A percentile compares a stretch with the other conserved stretches of the same genome.
These are phyloP conservation scores for Aphidius colemani DNA, from an alignment of 2,888 invertebrate genomes.

Conservation along the genomic window DNA sequence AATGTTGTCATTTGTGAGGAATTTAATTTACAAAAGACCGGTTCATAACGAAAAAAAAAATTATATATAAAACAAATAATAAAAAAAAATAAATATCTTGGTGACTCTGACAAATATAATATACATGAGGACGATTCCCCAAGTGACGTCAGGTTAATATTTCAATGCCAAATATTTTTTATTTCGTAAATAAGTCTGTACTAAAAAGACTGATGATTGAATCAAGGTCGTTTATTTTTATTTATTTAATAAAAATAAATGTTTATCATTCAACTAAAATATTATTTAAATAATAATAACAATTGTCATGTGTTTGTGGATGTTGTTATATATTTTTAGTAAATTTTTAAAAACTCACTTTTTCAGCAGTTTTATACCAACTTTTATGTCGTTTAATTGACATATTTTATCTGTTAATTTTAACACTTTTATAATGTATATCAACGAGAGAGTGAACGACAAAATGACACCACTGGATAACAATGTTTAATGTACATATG, in stretches of 20 bases:
- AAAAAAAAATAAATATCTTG: background rate
- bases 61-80: background rate
- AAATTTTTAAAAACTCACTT: constrained; percentile 15
- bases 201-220: background rate
- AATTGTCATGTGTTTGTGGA: too few species aligned
- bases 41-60: background rate
- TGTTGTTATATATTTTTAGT: too few species aligned
- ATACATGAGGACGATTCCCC: constrained; percentile 8
- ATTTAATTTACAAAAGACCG: background rate
- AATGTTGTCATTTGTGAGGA: background rate
- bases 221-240: constrained; percentile 25
- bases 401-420: constrained; percentile 9
- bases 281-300: too few species aligned
- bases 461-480: constrained; percentile 7
- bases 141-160: constrained; percentile 7
- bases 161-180: constrained; percentile 18
- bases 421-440: background rate
- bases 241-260: constrained; percentile 25
- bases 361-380: constrained; percentile 43
- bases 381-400: constrained; percentile 40
- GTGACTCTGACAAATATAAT: constrained; percentile 2
- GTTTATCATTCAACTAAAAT: too few species aligned
- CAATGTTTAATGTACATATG: constrained; percentile 12
- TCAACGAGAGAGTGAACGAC: background rate
- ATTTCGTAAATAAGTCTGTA: constrained; percentile 1